These are phyloP conservation scores for Isaurus tuberculatus DNA, from an alignment of 92 coral and sea anemone species.

Conservation along the genomic window DNA sequence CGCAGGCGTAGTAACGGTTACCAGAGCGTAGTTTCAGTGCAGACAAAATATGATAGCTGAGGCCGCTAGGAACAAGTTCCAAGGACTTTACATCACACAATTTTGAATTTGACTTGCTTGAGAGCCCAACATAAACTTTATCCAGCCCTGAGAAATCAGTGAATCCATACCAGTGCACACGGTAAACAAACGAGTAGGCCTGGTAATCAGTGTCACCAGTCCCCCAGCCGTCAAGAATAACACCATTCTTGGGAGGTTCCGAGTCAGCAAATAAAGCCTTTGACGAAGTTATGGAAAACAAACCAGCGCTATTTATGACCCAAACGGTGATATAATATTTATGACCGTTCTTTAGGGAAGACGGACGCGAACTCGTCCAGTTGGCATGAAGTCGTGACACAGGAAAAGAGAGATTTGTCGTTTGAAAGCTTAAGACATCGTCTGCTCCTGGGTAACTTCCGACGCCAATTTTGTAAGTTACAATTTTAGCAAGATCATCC, in stretches of 20 bases:
- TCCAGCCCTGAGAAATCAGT: conserved; percentile 85
- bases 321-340: conserved; percentile 82
- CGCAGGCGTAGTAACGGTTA: conserved; percentile 76
- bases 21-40: conserved; percentile 84
- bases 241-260: conserved; percentile 79
- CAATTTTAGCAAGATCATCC: conserved; percentile 84
- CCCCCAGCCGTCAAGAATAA: conserved; percentile 96
- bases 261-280: conserved; percentile 78
- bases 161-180: conserved; percentile 94
- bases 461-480: conserved; percentile 78
- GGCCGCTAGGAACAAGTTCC: conserved; percentile 63
- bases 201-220: conserved; percentile 79
- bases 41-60: conserved; percentile 68
- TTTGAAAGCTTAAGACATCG: conserved; percentile 70
- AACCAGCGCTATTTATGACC: conserved; percentile 81
- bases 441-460: conserved; percentile 93
- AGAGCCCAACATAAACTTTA: conserved; percentile 72
- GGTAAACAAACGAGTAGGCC: conserved; percentile 77
- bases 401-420: conserved; percentile 49
- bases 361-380: conserved; percentile 78
- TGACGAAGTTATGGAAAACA: conserved; percentile 76
- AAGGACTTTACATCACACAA: conserved; percentile 73
- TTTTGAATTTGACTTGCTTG: conserved; percentile 53
- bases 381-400: conserved; percentile 66
- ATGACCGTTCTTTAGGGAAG: conserved; percentile 70